These are phyloP conservation scores for Gnathonemus longibarbis DNA, from an alignment of 2,113 vertebrate genomes.

Conservation along the genomic window DNA sequence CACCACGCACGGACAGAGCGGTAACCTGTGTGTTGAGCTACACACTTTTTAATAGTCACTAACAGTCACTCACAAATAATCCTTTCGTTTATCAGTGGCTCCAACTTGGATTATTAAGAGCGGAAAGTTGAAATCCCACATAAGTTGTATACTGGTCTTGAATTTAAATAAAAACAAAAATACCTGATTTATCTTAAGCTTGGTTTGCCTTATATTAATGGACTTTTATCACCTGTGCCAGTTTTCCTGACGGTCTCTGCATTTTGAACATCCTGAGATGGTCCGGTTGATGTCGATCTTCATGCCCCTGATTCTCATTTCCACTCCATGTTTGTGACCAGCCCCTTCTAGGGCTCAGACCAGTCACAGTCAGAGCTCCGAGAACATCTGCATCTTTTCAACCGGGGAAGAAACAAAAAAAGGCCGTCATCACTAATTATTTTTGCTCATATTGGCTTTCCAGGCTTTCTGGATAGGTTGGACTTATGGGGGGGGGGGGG, in stretches of 20 bases:
- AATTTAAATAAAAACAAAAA: neutral
- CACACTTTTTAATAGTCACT: neutral
- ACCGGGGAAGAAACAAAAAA: conserved; percentile 37
- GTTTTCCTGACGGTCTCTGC: neutral
- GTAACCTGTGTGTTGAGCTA: neutral
- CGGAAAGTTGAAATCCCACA: neutral
- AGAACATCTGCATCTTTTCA: conserved; percentile 46
- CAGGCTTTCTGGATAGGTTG: conserved; percentile 41
- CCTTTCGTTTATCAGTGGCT: neutral
- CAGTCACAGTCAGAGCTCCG: conserved; percentile 30
- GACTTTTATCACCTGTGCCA: neutral
- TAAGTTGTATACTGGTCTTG: neutral
- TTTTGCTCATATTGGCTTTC: conserved; percentile 40
- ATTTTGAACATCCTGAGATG: too few relatives aligned
- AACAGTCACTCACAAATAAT: neutral
- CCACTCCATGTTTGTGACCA: neutral
- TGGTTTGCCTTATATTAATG: neutral
- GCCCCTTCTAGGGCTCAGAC: neutral
- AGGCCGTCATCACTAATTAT: conserved; percentile 37
- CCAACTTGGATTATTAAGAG: neutral
- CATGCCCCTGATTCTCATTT: neutral
- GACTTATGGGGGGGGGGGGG: conserved; percentile 29
- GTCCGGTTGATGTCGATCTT: neutral
- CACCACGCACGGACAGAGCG: neutral
- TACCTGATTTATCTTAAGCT: neutral